Evolutionary conservation across 2,888 invertebrate species (phyloP).

Genomic region (Hoplodrina ambigua): DNA sequence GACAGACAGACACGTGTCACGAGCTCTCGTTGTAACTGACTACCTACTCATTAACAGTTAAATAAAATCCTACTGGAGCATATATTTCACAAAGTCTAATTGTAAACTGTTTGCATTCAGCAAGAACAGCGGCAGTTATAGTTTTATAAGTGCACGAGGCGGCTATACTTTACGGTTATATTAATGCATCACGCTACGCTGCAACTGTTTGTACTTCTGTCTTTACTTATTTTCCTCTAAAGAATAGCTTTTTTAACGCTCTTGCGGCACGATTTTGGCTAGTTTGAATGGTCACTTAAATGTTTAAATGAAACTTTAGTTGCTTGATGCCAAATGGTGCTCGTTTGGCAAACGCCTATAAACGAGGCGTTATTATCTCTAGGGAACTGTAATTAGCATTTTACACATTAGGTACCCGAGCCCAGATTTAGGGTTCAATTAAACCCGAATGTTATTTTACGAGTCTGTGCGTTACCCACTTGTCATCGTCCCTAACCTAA

Average conservation of each 20-base stretch:
- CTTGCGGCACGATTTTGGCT: slow-evolving; percentile 39
- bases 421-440: slow-evolving; percentile 31
- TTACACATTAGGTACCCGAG: slow-evolving; percentile 24
- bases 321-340: slow-evolving; percentile 48
- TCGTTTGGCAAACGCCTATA: slow-evolving; percentile 56
- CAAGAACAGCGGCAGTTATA: slow-evolving; percentile 44
- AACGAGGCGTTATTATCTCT: slow-evolving; percentile 43
- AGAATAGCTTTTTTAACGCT: slow-evolving; percentile 25
- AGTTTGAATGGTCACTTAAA: slow-evolving; percentile 52
- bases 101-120: slow-evolving; percentile 53
- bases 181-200: slow-evolving; percentile 58
- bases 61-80: slow-evolving; percentile 32
- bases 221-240: slow-evolving; percentile 20
- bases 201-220: slow-evolving; percentile 43
- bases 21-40: slow-evolving; percentile 9
- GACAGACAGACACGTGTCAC: slow-evolving; percentile 19
- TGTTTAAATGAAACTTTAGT: slow-evolving; percentile 52
- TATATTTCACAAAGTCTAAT: slow-evolving; percentile 58
- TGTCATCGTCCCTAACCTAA: slow-evolving; percentile 15
- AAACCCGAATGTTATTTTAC: slow-evolving; percentile 37
- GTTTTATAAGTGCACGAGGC: slow-evolving; percentile 52
- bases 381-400: slow-evolving; percentile 47
- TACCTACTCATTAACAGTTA: slow-evolving; percentile 19
- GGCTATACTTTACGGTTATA: slow-evolving; percentile 61
- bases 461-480: slow-evolving; percentile 14